These are phyloP conservation scores for Stegana nigrithorax DNA, from an alignment of 2,888 invertebrate genomes.

Conservation along the genomic window DNA sequence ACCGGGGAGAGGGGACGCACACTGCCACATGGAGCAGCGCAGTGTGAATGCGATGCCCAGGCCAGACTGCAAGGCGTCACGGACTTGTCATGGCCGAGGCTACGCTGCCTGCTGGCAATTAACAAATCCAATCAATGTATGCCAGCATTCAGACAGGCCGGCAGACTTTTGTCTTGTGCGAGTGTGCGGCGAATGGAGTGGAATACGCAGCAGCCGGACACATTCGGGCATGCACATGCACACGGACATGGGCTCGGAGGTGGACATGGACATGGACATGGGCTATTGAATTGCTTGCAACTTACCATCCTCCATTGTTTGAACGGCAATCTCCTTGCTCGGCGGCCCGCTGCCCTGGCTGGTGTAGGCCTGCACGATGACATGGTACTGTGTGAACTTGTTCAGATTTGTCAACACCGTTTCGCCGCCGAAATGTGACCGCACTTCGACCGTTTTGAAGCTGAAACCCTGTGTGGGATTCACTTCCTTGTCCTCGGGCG, in stretches of 20 bases:
- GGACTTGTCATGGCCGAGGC: not conserved
- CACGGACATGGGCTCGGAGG: not conserved
- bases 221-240: not conserved
- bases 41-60: not conserved
- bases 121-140: constrained; percentile 56
- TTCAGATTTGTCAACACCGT: constrained; percentile 78
- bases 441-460: constrained; percentile 81
- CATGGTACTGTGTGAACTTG: constrained; percentile 84
- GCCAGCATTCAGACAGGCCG: too few species aligned
- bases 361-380: constrained; percentile 88
- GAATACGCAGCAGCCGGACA: not conserved
- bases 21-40: not conserved
- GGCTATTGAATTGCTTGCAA: constrained; percentile 13
- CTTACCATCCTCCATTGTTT: constrained; percentile 86
- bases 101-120: constrained; percentile 45
- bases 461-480: constrained; percentile 74
- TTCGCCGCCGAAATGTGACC: constrained; percentile 79
- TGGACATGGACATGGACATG: not conserved
- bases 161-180: too few species aligned
- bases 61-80: not conserved
- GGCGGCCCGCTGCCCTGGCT: constrained; percentile 88
- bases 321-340: constrained; percentile 81
- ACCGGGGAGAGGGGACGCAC: not conserved
- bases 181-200: too few species aligned
- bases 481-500: constrained; percentile 68